Percentiles rank a stretch among this genome's conserved stretches.
phyloP scores from a whole-genome alignment of 2,888 invertebrate genomes.

The Drosophila subquinaria region DNA sequence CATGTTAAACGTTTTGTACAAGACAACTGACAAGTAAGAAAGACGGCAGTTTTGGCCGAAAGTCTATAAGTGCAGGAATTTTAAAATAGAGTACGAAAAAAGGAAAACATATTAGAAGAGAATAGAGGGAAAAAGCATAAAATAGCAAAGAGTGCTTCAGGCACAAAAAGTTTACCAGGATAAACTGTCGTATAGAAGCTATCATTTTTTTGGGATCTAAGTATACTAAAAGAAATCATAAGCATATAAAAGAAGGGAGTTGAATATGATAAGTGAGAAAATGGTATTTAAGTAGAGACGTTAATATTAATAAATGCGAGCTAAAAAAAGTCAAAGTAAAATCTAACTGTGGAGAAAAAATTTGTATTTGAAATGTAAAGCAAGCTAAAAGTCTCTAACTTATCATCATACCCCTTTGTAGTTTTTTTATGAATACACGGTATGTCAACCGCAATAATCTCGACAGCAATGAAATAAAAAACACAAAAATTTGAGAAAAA shows the following conservation, averaged over 20 bases:
- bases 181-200: not conserved
- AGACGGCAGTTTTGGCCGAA: conserved; percentile 37
- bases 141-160: not conserved
- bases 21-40: conserved; percentile 65
- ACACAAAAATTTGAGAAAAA: conserved; percentile 41
- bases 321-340: no score
- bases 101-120: not conserved
- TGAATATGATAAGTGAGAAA: not conserved
- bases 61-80: conserved; percentile 62
- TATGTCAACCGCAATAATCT: conserved; percentile 31
- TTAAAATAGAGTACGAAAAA: conserved; percentile 42
- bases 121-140: not conserved
- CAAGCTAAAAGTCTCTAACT: not conserved
- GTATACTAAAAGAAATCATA: not conserved
- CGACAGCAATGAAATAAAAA: conserved; percentile 29
- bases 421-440: not conserved
- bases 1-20: conserved; percentile 75
- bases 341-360: no score
- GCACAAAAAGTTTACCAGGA: not conserved
- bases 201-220: not conserved
- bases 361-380: not conserved
- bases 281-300: no score
- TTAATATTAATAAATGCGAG: no score
- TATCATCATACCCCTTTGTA: not conserved
- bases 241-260: not conserved